Base-by-base conservation (phyloP, 1,140 invertebrate species). In the Paracyclopina nana region DNA sequence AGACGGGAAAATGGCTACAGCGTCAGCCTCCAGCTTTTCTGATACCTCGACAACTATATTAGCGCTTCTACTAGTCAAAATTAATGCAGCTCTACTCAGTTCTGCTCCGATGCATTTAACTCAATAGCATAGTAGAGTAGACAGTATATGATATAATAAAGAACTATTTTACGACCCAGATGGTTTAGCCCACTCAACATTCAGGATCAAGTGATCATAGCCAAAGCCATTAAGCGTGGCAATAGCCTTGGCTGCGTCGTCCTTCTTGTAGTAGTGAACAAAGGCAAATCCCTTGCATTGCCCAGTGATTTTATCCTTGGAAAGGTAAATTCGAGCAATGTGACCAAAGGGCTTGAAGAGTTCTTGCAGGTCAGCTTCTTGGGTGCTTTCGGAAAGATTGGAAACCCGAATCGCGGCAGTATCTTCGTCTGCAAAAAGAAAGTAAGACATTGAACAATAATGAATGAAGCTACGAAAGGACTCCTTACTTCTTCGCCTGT, bases 181-280 rank as follows among this genome's bases (percentile, higher is more conserved):
- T 31, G 44, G 43, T 67, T 95, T 97, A 2, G 95, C 96, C 94
- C 94, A 98, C 70, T 98, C 94, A 16, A 96, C 95, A 66, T 78
- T 91, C 9, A 98, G 68, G 63, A 98, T 98, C 48, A 98, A 73
- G 72, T 98, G 91, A 69, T 97, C 91, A 65, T 97, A 97, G 53
- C 92, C 91, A 67, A 86, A 82, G 2, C 91, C 92, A 65, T 96
- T 83, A 4, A 98, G 74, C 38, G 72, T 72, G 52, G 76, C 66
- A 58, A 98, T 95, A 53, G 94, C 94, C 59, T 79, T 76, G 14
- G 83, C 80, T 29, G 94, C 92, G 68, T 94, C 86, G 58, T 78
- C 75, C 57, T 78, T 72, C 53, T 78, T 77, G 62, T 83, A 85
- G 64, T 88, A 60, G 29, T 58, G 56, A 48, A 59, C 55, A 46